phyloP scores from a whole-genome alignment of 2,888 invertebrate species.

The Athrips mouffetella region DNA sequence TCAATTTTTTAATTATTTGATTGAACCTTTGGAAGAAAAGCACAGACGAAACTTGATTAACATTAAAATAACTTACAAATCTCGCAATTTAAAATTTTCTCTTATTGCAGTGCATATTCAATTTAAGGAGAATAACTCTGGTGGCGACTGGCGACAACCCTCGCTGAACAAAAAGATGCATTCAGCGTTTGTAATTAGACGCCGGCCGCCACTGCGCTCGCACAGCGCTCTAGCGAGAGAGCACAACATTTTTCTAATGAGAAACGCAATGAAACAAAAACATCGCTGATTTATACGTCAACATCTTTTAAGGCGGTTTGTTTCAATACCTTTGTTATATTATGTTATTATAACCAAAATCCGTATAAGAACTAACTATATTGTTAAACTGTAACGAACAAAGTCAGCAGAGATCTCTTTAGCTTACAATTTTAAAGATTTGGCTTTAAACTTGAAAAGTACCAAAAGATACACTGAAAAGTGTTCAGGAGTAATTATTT shows the following conservation, averaged over 20 bases:
- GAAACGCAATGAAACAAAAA: not conserved
- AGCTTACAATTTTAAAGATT: too few relatives aligned
- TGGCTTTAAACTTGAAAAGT: too few relatives aligned
- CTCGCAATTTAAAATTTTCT: slow-evolving; percentile 41
- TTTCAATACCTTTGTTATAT: too few relatives aligned
- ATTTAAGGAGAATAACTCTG: slow-evolving; percentile 61
- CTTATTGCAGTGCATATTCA: slow-evolving; percentile 44
- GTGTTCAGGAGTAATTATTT: too few relatives aligned
- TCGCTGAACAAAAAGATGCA: slow-evolving; percentile 61
- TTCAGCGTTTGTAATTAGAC: slow-evolving; percentile 68
- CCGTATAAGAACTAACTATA: too few relatives aligned
- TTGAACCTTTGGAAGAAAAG: slow-evolving; percentile 4
- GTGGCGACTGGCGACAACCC: slow-evolving; percentile 60
- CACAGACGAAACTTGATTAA: slow-evolving; percentile 9
- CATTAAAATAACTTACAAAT: slow-evolving; percentile 40
- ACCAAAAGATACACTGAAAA: too few relatives aligned
- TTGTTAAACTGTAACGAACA: too few relatives aligned
- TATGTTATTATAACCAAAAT: too few relatives aligned
- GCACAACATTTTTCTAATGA: slow-evolving; percentile 19
- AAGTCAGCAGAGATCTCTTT: too few relatives aligned
- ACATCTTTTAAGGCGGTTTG: too few relatives aligned
- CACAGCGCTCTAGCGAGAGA: not conserved
- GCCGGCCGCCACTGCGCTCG: slow-evolving; percentile 33
- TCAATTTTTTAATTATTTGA: not conserved
- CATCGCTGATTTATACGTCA: not conserved